Base-by-base conservation (phyloP, 2,797 vertebrate species). In the Echeneis naucrates region DNA sequence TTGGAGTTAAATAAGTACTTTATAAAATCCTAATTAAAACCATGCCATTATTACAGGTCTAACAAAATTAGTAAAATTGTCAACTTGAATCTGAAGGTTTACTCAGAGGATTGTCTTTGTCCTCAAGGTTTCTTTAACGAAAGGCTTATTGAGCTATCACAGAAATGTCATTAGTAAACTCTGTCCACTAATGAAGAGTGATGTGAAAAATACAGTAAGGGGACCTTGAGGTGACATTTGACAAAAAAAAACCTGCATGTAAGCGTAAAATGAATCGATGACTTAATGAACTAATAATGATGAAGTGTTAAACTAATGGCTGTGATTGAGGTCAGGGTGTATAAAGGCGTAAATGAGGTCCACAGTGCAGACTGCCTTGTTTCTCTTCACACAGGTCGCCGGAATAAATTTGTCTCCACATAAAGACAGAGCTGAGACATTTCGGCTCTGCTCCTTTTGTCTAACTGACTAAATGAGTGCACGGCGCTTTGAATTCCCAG, bases 391-490 rank as follows among this genome's bases (percentile, higher is more conserved):
- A 4, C 56, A 8, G 68, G 32, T 72, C 35, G 53, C 50, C 14
- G 52, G n/a, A 59, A 14, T 38, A 62, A 72, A 73, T 53, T 65
- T 44, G n/a, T n/a, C n/a, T n/a, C n/a, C 68, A 60, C 7, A n/a
- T 6, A 13, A n/a, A n/a, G n/a, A n/a, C n/a, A n/a, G n/a, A n/a
- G n/a, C n/a, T n/a, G n/a, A n/a, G n/a, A n/a, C n/a, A 61, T 52
- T 10, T 9, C 70, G 19, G 2, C 56, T 48, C 61, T 63, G 33
- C 5, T 71, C 51, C 87, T 88, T 84, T 88, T 85, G 87, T 91
- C 77, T 77, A 75, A 52, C 51, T 68, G 12, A 67, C n/a, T n/a
- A 54, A 79, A 84, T 79, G 75, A 84, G 72, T 77, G 77, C 17
- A 79, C 80, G 76, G 76, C 82, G 84, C 81, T 84, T 76, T 78